Percentiles rank a stretch among this genome's conserved stretches.
These are phyloP conservation scores for Acleris literana DNA, from an alignment of 2,888 invertebrate species.

Conservation along the genomic window DNA sequence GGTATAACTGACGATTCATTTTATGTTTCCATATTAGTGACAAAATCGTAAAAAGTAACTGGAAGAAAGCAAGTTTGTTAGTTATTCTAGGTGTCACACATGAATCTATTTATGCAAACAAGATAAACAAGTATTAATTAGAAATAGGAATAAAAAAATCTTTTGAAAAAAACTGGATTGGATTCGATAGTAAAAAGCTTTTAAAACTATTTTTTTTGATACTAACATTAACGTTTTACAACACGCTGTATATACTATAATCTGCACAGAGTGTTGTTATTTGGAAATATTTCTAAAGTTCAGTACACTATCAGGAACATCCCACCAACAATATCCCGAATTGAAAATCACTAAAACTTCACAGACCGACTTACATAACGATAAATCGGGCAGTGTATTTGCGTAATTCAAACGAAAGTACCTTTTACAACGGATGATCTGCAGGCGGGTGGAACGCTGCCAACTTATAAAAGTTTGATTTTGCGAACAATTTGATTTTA, in stretches of 20 bases:
- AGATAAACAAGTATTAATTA: too few relatives aligned
- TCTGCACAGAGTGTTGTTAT: too few relatives aligned
- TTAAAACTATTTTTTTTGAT: too few relatives aligned
- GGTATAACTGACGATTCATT: not conserved
- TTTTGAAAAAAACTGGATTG: too few relatives aligned
- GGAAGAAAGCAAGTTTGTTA: too few relatives aligned
- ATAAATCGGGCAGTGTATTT: slow-evolving; percentile 20
- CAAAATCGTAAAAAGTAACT: not conserved
- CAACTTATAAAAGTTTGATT: slow-evolving; percentile 46
- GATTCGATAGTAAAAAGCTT: too few relatives aligned
- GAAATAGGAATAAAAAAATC: too few relatives aligned
- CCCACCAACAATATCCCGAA: not conserved
- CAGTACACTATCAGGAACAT: not conserved
- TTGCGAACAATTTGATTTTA: slow-evolving; percentile 42
- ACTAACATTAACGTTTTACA: too few relatives aligned
- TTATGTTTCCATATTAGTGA: not conserved
- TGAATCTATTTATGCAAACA: too few relatives aligned
- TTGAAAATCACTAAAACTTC: slow-evolving; percentile 20
- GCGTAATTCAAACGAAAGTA: slow-evolving; percentile 20
- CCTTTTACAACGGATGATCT: slow-evolving; percentile 30
- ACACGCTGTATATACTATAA: too few relatives aligned
- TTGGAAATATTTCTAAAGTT: too few relatives aligned
- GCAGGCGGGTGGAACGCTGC: slow-evolving; percentile 40
- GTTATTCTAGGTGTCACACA: too few relatives aligned
- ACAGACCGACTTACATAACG: slow-evolving; percentile 16